phyloP scores from a whole-genome alignment of 1,140 invertebrate species.

The Leptonema lineaticorne region DNA sequence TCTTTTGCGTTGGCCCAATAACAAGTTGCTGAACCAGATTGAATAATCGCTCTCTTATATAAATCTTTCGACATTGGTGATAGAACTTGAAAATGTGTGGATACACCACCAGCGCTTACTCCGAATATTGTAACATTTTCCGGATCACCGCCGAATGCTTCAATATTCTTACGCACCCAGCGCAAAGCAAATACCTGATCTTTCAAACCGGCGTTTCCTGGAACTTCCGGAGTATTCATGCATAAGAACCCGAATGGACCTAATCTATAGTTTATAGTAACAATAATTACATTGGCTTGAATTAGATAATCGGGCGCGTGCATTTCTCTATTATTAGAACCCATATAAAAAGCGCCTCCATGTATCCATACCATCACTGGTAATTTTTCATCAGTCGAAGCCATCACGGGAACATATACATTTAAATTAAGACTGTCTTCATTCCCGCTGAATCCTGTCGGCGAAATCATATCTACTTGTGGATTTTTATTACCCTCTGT shows the following conservation, averaged over 20 bases:
- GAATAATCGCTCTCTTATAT: slow-evolving; percentile 61
- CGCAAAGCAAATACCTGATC: slow-evolving; percentile 33
- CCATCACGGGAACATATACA: background rate
- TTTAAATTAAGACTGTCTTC: slow-evolving; percentile 24
- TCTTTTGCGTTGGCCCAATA: background rate
- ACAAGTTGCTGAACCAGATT: slow-evolving; percentile 52
- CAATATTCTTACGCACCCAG: slow-evolving; percentile 23
- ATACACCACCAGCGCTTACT: slow-evolving; percentile 44
- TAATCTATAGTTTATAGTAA: slow-evolving; percentile 70
- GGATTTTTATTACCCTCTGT: background rate
- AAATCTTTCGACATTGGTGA: slow-evolving; percentile 51
- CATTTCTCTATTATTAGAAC: slow-evolving; percentile 58
- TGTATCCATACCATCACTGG: slow-evolving; percentile 61
- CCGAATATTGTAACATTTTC: slow-evolving; percentile 9
- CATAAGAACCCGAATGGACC: slow-evolving; percentile 66
- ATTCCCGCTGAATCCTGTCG: background rate
- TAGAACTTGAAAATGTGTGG: slow-evolving; percentile 47
- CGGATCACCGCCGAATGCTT: background rate
- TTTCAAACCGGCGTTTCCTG: slow-evolving; percentile 68
- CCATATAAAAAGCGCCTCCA: slow-evolving; percentile 66
- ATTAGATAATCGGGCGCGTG: slow-evolving; percentile 67
- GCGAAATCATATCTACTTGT: background rate
- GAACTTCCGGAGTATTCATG: slow-evolving; percentile 57
- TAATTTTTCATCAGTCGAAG: slow-evolving; percentile 60
- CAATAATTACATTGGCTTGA: slow-evolving; percentile 64